Evolutionary conservation across 2,797 vertebrate species (phyloP), one percentile per base, ranked within the genome.

Genomic region (Amazona ochrocephala): DNA sequence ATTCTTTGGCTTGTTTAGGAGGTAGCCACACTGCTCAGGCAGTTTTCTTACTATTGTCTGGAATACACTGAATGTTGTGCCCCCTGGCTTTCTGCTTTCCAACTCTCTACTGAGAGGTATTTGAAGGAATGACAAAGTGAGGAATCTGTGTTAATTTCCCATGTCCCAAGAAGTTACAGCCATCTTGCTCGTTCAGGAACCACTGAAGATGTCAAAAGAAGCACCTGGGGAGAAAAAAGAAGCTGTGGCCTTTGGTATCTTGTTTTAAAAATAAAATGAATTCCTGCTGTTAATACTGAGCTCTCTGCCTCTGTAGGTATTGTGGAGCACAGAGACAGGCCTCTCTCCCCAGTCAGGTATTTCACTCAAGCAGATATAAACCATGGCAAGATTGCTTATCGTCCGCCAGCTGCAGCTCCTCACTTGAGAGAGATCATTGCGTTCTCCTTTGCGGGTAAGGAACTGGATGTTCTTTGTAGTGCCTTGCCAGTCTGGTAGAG

Each of bases 281-380:
- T 70, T 37, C 48, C 61, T 84, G 16, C 39, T 61, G 47, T 18
- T 86, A 32, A 77, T 26, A 30, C 19, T 80, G 67, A 9, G 37
- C 41, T 58, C n/a, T 42, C 23, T 95, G n/a, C 32, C 56, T 84
- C 70, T 13, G 0, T 27, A 99, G 99, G 99, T 45, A 76, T 97
- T 1, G 95, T 99, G 37, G 99, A 99, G 89, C 98, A 99, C 60
- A 97, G 92, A 32, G 98, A 99, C 95, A 94, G 91, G 24, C 98
- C 99, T 6, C 97, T 98, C 83, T 68, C 90, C 27, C 96, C 98
- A 0, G 98, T 97, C 67, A 97, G 18, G 30, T 96, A 94, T 88
- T 99, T 99, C 97, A 98, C 98, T 10, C 99, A 99, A 96, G 98
- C 98, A 2, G 99, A 99, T 42, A 94, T 99, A 61, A 98, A 99